phyloP scores from a whole-genome alignment of 2,888 invertebrate genomes.

The Epirrhoe alternata region DNA sequence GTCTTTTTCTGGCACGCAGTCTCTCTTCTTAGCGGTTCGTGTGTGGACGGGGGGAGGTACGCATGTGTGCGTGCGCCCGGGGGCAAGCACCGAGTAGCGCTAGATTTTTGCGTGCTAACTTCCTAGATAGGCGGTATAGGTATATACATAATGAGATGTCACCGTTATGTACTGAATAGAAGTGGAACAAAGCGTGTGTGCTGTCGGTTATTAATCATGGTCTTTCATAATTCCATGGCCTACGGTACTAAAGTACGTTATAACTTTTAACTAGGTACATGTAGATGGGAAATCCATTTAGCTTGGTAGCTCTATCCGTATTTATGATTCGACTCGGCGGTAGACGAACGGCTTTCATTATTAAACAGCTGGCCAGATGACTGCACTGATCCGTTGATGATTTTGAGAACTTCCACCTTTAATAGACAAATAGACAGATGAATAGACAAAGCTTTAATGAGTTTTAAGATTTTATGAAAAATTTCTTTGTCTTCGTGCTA shows the following conservation, averaged over 20 bases:
- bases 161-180: slow-evolving; percentile 77
- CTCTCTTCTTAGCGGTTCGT: slow-evolving; percentile 64
- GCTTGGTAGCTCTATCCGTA: slow-evolving; percentile 8
- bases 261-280: slow-evolving; percentile 38
- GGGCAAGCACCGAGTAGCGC: slow-evolving; percentile 77
- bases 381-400: not conserved
- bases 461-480: no score
- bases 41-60: slow-evolving; percentile 51
- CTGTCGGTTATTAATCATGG: slow-evolving; percentile 79
- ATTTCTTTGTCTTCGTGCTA: no score
- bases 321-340: slow-evolving; percentile 14
- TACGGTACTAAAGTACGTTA: slow-evolving; percentile 26
- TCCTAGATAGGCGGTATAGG: slow-evolving; percentile 75
- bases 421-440: not conserved
- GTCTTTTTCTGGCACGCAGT: slow-evolving; percentile 81
- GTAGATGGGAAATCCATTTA: slow-evolving; percentile 36
- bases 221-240: slow-evolving; percentile 65
- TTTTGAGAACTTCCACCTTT: not conserved
- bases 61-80: slow-evolving; percentile 58
- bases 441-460: no score
- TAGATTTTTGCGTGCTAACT: slow-evolving; percentile 82
- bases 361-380: not conserved
- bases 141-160: slow-evolving; percentile 80
- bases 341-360: slow-evolving; percentile 3
- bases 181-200: slow-evolving; percentile 73